phyloP scores from a whole-genome alignment of 2,888 invertebrate genomes.

The Keiferia lycopersicella region DNA sequence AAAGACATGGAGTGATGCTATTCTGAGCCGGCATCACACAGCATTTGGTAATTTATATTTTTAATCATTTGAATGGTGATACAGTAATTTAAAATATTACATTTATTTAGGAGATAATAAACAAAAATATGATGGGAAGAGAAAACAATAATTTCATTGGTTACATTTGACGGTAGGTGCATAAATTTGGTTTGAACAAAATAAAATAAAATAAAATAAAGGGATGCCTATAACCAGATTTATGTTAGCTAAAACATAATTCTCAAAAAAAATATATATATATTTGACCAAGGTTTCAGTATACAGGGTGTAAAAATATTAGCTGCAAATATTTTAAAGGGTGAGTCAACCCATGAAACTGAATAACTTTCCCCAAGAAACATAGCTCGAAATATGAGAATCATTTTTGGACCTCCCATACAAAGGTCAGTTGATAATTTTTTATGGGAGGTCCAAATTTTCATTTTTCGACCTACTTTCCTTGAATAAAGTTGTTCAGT shows the following conservation, averaged over 20 bases:
- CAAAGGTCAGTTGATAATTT: no score
- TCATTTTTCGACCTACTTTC: no score
- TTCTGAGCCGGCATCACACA: no score
- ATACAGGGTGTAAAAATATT: no score
- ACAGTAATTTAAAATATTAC: not conserved
- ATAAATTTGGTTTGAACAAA: not conserved
- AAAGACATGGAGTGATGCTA: no score
- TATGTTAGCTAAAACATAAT: not conserved
- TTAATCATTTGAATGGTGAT: not conserved
- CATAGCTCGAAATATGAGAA: no score
- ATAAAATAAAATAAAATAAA: not conserved
- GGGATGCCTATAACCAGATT: not conserved
- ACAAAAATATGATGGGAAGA: not conserved
- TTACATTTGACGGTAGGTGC: not conserved
- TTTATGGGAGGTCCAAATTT: no score
- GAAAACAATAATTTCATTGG: conserved; percentile 3
- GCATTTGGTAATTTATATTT: not conserved
- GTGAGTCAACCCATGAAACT: no score
- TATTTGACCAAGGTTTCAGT: not conserved
- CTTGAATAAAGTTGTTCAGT: no score
- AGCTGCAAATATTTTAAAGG: no score
- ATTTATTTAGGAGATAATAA: not conserved
- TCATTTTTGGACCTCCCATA: no score
- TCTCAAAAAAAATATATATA: not conserved
- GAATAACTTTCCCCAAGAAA: no score